A percentile compares a stretch with the other conserved stretches of the same genome.
Evolutionary conservation across 1,140 invertebrate species (phyloP).

Genomic region (Mamestra configurata): DNA sequence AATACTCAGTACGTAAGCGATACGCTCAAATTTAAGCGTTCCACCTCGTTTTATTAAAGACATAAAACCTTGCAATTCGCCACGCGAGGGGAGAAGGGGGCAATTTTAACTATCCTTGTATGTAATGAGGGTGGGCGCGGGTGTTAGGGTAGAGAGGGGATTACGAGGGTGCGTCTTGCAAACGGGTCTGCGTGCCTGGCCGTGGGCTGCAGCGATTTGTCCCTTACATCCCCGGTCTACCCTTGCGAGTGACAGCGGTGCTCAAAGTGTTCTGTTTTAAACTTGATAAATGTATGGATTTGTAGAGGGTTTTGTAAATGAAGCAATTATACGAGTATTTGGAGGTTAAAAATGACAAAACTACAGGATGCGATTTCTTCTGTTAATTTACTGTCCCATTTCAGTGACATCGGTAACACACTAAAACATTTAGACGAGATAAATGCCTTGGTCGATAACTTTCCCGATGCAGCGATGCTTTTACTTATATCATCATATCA

Average conservation of each 20-base stretch:
- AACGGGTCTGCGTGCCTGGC: conserved; percentile 82
- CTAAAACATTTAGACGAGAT: no score
- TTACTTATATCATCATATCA: no score
- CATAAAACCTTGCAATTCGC: conserved; percentile 78
- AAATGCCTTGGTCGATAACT: no score
- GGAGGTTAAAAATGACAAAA: no score
- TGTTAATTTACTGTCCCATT: no score
- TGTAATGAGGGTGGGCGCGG: conserved; percentile 75
- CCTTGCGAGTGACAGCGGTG: conserved; percentile 60
- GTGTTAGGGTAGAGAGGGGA: conserved; percentile 59
- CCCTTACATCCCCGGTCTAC: conserved; percentile 73
- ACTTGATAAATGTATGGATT: conserved; percentile 38
- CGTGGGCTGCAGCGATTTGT: conserved; percentile 83
- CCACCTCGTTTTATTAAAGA: conserved; percentile 80
- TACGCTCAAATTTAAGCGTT: conserved; percentile 37
- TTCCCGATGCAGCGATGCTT: no score
- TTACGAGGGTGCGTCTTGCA: conserved; percentile 85
- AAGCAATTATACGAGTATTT: not conserved
- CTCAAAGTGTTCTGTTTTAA: conserved; percentile 65
- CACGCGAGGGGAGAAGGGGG: conserved; percentile 61
- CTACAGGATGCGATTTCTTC: no score
- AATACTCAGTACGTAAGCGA: conserved; percentile 22
- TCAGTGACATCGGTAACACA: no score
- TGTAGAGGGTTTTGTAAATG: not conserved
- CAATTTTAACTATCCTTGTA: conserved; percentile 81